Percentiles rank a stretch among this genome's conserved stretches.
Evolutionary conservation across 2,888 invertebrate genomes (phyloP).

Genomic region (Acleris literana): DNA sequence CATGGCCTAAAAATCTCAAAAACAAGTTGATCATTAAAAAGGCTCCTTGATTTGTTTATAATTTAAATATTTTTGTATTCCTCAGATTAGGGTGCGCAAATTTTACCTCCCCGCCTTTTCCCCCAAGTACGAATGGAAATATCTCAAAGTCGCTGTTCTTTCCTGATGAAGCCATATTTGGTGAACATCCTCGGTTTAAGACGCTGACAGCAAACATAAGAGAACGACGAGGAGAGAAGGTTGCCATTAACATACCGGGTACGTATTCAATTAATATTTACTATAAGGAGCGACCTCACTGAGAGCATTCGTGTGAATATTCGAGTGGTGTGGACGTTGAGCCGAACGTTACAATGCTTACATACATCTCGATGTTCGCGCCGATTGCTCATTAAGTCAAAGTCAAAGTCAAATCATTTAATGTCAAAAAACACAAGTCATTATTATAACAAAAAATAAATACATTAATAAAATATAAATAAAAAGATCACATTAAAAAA

Average conservation of each 20-base stretch:
- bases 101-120: constrained; percentile 91
- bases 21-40: not conserved
- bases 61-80: constrained; percentile 41
- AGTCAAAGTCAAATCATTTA: too few species aligned
- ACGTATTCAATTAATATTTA: constrained; percentile 47
- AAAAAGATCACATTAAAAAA: too few species aligned
- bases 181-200: constrained; percentile 97
- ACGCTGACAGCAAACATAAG: constrained; percentile 97
- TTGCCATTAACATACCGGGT: constrained; percentile 98
- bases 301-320: too few species aligned
- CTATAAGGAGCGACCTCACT: too few species aligned
- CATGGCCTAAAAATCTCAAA: not conserved
- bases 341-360: too few species aligned
- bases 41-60: not conserved
- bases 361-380: too few species aligned
- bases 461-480: too few species aligned
- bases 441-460: too few species aligned
- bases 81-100: constrained; percentile 92
- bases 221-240: constrained; percentile 95
- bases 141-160: constrained; percentile 95
- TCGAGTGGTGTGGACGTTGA: too few species aligned
- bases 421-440: too few species aligned
- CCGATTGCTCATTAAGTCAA: too few species aligned
- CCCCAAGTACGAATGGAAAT: constrained; percentile 86
- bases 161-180: constrained; percentile 96